Base-by-base conservation (phyloP, 2,113 vertebrate genomes). In the Geothlypis trichas region DNA sequence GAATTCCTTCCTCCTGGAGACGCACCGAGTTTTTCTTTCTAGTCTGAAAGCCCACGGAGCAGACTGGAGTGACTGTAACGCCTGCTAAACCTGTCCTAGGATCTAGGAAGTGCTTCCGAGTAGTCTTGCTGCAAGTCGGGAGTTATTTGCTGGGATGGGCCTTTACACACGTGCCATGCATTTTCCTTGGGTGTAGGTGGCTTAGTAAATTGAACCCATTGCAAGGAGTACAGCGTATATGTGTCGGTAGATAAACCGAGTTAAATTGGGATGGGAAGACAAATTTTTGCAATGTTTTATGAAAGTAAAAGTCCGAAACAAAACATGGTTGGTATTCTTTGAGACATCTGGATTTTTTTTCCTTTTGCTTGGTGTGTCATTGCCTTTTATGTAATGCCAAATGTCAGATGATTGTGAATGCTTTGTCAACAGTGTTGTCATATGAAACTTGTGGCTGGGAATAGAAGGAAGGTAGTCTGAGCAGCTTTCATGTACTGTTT, bases 181-280 rank as follows among this genome's bases (percentile, higher is more conserved):
- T 75, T 90, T 67, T 47, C 42, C 39, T 65, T 55, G 13, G 3
- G 26, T 23, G 1, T 11, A 16, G 44, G 6, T 30, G 19, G 5
- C 33, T n/a, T 31, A 8, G 18, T 4, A 7, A 8, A 7, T 39
- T 3, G 5, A 44, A 26, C 2, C 9, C 9, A 5, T 51, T 49
- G 33, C 3, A 4, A 31, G 22, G 37, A 26, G 6, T 21, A 7
- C 11, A 3, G 7, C 3, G 0, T 22, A 1, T 16, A 3, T 4
- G 3, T 24, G 12, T 46, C 27, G 51, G 11, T 37, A 27, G 55
- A 9, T 55, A 47, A 44, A 23, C 1, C 0, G 5, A 42, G 3
- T 26, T 86, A 37, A 47, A 10, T 8, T 15, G 33, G 8, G 6
- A 12, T 39, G n/a, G 41, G 31, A 73, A 73, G 15, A 21, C 15